phyloP scores from a whole-genome alignment of 2,888 invertebrate genomes.

The Eupithecia subumbrata region DNA sequence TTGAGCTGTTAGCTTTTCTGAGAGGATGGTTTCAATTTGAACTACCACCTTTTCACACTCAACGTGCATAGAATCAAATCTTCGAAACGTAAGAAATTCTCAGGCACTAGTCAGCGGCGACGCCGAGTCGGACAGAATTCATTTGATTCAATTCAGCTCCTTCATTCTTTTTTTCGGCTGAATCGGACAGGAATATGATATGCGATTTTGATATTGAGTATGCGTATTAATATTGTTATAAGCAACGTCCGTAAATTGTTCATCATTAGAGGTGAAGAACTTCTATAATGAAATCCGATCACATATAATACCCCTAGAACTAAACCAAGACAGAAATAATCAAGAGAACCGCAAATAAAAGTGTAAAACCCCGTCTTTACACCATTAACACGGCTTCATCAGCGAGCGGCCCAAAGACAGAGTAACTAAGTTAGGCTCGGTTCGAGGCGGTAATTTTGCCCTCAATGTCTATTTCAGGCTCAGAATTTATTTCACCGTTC shows the following conservation, averaged over 20 bases:
- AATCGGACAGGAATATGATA: background rate
- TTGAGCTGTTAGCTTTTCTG: background rate
- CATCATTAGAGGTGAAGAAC: too few species aligned
- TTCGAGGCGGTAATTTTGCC: slow-evolving; percentile 5
- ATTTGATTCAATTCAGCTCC: background rate
- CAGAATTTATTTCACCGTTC: too few species aligned
- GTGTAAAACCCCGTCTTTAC: slow-evolving; percentile 7
- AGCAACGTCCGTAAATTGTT: background rate
- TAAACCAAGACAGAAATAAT: background rate
- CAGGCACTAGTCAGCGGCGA: background rate
- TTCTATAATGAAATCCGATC: background rate
- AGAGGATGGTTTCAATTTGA: background rate
- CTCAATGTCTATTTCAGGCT: slow-evolving; percentile 7
- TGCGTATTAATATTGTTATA: background rate
- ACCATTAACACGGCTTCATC: slow-evolving; percentile 21
- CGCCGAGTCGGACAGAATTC: background rate
- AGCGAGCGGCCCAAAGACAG: slow-evolving; percentile 19
- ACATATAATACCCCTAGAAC: background rate
- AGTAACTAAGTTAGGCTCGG: slow-evolving; percentile 15
- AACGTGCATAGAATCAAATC: background rate
- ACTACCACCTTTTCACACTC: background rate
- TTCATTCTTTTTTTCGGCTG: background rate
- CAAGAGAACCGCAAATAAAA: slow-evolving; percentile 4
- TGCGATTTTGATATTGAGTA: background rate
- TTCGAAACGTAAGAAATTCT: background rate